These are phyloP conservation scores for Drosophila lacicola DNA, from an alignment of 2,888 invertebrate species.

Conservation along the genomic window DNA sequence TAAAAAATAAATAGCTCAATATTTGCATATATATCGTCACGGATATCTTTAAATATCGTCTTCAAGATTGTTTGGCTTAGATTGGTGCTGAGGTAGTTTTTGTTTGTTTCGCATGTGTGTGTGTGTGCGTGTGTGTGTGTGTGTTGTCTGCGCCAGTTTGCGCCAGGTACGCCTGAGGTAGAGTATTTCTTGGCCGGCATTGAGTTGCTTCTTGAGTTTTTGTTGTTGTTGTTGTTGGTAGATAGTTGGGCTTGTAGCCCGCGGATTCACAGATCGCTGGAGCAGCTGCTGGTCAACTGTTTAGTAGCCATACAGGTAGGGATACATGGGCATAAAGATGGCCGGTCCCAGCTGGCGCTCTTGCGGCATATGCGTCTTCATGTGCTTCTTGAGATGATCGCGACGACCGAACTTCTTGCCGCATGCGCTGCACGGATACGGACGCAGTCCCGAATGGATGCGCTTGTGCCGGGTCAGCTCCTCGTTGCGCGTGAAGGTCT, in stretches of 20 bases:
- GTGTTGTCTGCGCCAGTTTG: constrained; percentile 56
- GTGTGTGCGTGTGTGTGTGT: constrained; percentile 24
- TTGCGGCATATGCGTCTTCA: constrained; percentile 91
- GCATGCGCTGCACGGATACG: constrained; percentile 94
- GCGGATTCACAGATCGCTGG: constrained; percentile 57
- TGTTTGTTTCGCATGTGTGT: constrained; percentile 13
- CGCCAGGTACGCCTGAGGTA: constrained; percentile 80
- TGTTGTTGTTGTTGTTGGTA: constrained; percentile 9
- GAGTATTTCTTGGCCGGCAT: constrained; percentile 53
- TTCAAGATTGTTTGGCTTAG: constrained; percentile 24
- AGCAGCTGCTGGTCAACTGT: constrained; percentile 11
- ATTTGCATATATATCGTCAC: constrained; percentile 70
- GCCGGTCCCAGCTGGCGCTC: constrained; percentile 88
- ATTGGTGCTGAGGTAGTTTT: constrained; percentile 45
- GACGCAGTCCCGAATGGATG: constrained; percentile 94
- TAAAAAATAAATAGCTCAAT: constrained; percentile 78
- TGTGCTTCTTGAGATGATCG: constrained; percentile 97
- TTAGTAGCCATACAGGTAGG: constrained; percentile 87
- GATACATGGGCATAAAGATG: constrained; percentile 87
- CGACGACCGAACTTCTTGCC: constrained; percentile 97
- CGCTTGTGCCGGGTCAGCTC: constrained; percentile 96
- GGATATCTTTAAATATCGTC: constrained; percentile 20
- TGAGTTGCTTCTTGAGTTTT: constrained; percentile 20
- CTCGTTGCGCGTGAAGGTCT: constrained; percentile 96
- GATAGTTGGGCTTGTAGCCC: constrained; percentile 44